phyloP scores from a whole-genome alignment of 2,113 vertebrate species.

The Ciconia maguari region DNA sequence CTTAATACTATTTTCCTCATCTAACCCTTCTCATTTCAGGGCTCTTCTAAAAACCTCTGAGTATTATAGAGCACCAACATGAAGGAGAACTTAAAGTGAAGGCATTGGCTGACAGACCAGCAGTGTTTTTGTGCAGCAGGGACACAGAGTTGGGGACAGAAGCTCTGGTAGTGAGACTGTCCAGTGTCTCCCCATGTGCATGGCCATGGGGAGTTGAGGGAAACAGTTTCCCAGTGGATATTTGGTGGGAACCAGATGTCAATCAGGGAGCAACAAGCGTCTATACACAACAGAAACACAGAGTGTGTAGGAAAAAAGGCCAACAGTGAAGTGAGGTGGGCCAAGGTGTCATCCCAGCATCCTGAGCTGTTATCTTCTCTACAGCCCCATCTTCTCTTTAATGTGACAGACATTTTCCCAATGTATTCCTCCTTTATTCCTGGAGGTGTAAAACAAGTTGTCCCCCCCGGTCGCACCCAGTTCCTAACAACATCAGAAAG shows the following conservation, averaged over 20 bases:
- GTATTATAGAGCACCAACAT: background rate
- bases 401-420: background rate
- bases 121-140: background rate
- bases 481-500: background rate
- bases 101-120: background rate
- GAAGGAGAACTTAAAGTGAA: background rate
- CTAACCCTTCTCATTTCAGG: background rate
- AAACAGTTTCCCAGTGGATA: background rate
- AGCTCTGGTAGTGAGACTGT: background rate
- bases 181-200: background rate
- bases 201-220: background rate
- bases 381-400: background rate
- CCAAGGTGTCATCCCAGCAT: background rate
- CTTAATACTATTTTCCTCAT: background rate
- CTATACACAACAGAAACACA: background rate
- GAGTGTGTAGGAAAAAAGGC: background rate
- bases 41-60: background rate
- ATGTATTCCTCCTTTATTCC: too few species aligned
- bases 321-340: background rate
- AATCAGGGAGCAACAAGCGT: background rate
- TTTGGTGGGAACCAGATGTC: background rate
- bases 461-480: rapidly evolving
- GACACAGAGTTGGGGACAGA: background rate
- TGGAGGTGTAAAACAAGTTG: background rate
- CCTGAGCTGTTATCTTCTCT: background rate